Conservation (phyloP, 2,888 invertebrate species). For the Polylopha cassiicola region DNA sequence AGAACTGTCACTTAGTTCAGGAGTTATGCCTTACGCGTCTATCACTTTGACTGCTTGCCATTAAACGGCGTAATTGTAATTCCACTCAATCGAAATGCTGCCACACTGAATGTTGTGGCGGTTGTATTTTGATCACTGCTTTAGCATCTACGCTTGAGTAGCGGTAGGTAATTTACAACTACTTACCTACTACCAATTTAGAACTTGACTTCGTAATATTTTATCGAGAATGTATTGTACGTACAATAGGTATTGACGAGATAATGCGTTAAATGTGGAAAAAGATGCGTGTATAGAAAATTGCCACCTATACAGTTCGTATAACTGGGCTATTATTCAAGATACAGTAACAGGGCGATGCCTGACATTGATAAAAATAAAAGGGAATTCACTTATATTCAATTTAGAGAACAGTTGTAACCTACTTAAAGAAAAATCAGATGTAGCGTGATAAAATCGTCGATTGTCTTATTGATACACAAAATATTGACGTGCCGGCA, state of each 20-base stretch:
- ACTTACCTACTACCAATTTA: too few species aligned
- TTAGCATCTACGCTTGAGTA: slow-evolving; percentile 7
- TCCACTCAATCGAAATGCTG: slow-evolving; percentile 17
- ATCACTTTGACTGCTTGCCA: slow-evolving; percentile 27
- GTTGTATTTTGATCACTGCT: slow-evolving; percentile 14
- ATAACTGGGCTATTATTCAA: too few species aligned
- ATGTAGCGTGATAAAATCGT: slow-evolving; percentile 9
- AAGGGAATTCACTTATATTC: not conserved
- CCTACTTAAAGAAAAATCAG: slow-evolving; percentile 1
- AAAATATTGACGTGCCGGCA: slow-evolving; percentile 20
- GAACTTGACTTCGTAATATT: too few species aligned
- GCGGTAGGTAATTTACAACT: slow-evolving; percentile 13
- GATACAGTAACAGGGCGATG: too few species aligned
- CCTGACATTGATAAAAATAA: not conserved
- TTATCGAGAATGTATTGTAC: too few species aligned
- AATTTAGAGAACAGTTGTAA: not conserved
- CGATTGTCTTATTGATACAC: slow-evolving; percentile 13
- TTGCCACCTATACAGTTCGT: too few species aligned
- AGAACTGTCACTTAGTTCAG: slow-evolving; percentile 38
- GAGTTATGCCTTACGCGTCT: slow-evolving; percentile 29
- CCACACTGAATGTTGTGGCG: slow-evolving; percentile 12
- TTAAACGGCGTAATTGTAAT: slow-evolving; percentile 28
- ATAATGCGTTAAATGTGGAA: too few species aligned
- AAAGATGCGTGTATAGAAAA: too few species aligned
- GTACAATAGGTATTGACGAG: too few species aligned